These are phyloP conservation scores for Ridgeia piscesae DNA, from an alignment of 1,140 invertebrate genomes.

Conservation along the genomic window DNA sequence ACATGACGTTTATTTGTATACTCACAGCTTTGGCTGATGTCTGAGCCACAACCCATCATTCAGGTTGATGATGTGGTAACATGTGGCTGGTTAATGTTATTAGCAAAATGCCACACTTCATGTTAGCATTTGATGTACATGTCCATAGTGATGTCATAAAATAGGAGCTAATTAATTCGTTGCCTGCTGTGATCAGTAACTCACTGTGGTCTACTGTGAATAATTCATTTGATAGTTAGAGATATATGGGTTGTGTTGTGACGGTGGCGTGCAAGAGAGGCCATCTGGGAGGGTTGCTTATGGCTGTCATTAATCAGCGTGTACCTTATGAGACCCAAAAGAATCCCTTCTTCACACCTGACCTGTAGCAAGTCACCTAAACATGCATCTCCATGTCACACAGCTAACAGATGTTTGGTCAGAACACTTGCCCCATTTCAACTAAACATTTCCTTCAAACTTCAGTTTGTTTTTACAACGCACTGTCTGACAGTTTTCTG, in stretches of 20 bases:
- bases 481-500: too few relatives aligned
- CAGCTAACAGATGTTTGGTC: too few relatives aligned
- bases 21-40: background rate
- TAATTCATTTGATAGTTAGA: background rate
- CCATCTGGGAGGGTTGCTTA: background rate
- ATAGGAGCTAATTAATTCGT: too few relatives aligned
- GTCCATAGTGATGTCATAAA: background rate
- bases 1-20: background rate
- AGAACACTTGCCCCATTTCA: too few relatives aligned
- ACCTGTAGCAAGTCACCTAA: background rate
- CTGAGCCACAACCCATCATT: too few relatives aligned
- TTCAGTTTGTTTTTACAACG: too few relatives aligned
- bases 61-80: too few relatives aligned
- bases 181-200: background rate
- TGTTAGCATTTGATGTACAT: background rate
- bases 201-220: background rate
- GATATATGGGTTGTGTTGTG: background rate
- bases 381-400: too few relatives aligned
- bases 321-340: background rate
- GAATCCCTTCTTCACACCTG: background rate
- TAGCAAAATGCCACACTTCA: background rate
- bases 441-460: too few relatives aligned
- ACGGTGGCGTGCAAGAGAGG: background rate
- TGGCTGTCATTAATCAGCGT: background rate
- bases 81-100: background rate